Percentiles rank a stretch among this genome's conserved stretches.
Evolutionary conservation across 2,113 vertebrate species (phyloP).

Genomic region (Pagrus major): DNA sequence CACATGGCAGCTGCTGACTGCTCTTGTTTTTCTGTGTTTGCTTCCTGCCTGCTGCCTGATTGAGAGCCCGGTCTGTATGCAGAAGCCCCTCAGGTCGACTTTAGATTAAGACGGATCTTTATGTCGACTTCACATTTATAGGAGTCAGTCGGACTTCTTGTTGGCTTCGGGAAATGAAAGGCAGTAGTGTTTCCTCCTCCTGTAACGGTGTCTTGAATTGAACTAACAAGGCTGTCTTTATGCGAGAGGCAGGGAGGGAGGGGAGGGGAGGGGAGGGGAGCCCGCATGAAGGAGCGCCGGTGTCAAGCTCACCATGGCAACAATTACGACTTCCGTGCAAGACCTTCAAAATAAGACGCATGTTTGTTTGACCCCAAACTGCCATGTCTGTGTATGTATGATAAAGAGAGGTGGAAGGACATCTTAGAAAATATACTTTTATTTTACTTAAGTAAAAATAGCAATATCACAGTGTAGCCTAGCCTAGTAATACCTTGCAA

Average conservation of each 20-base stretch:
- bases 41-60: slow-evolving; percentile 4
- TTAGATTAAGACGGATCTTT: slow-evolving; percentile 38
- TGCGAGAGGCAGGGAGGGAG: slow-evolving; percentile 54
- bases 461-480: too few relatives aligned
- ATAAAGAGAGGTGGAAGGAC: too few relatives aligned
- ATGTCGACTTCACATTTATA: slow-evolving; percentile 60
- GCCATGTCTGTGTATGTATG: too few relatives aligned
- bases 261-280: slow-evolving; percentile 53
- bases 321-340: not conserved
- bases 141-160: slow-evolving; percentile 38
- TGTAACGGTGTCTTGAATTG: slow-evolving; percentile 65
- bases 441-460: too few relatives aligned
- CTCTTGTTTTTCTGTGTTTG: not conserved
- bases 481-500: too few relatives aligned
- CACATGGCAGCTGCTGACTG: not conserved
- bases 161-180: slow-evolving; percentile 75
- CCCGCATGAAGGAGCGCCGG: slow-evolving; percentile 35
- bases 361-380: not conserved
- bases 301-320: not conserved
- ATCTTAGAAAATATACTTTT: too few relatives aligned
- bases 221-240: slow-evolving; percentile 84
- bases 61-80: not conserved
- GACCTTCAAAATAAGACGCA: slow-evolving; percentile 63
- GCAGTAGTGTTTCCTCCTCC: slow-evolving; percentile 74
- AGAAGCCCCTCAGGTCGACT: slow-evolving; percentile 22